Evolutionary conservation across 2,113 vertebrate species (phyloP).

Genomic region (Beaufortia kweichowensis): DNA sequence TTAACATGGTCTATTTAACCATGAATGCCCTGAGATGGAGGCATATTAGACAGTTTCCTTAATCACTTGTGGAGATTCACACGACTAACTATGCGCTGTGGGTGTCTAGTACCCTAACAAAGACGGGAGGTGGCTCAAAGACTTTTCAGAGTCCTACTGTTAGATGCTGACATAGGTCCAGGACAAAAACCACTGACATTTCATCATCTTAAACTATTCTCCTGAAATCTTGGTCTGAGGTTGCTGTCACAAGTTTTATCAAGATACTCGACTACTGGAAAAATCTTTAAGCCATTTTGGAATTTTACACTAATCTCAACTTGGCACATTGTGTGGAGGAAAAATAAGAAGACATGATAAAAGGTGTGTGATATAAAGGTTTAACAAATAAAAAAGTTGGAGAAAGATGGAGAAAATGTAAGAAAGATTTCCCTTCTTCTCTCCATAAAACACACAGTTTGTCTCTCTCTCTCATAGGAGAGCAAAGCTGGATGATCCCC

Average conservation of each 20-base stretch:
- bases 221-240: no score
- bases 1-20: constrained; percentile 56
- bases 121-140: background rate
- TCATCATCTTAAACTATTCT: no score
- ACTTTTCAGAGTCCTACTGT: background rate
- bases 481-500: constrained; percentile 41
- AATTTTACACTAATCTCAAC: background rate
- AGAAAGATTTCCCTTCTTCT: background rate
- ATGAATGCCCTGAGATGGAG: constrained; percentile 43
- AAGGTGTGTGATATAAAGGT: background rate
- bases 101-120: constrained; percentile 8
- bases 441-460: background rate
- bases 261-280: background rate
- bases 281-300: background rate
- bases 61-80: constrained; percentile 51
- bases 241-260: no score
- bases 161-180: constrained; percentile 3
- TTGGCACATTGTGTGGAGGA: background rate
- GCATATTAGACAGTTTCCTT: constrained; percentile 47
- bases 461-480: constrained; percentile 20
- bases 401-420: background rate
- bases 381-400: background rate
- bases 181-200: constrained; percentile 6
- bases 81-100: constrained; percentile 22
- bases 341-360: background rate